Conservation (phyloP, 2,113 vertebrate genomes). For the Platysteira castanea region DNA sequence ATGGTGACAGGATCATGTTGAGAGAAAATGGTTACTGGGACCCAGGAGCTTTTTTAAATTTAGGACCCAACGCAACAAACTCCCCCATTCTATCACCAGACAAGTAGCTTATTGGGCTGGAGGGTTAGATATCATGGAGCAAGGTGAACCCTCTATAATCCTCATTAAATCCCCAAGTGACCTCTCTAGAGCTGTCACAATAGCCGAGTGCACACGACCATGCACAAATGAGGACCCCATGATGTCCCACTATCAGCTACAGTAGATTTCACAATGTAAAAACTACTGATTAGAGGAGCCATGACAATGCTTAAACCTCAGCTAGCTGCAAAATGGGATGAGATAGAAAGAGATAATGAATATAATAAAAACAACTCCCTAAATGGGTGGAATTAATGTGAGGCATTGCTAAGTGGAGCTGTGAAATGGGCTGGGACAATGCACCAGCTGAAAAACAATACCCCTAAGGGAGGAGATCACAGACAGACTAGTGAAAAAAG, state of each 20-base stretch:
- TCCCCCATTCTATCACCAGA: not conserved
- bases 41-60: not conserved
- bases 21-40: not conserved
- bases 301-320: not conserved
- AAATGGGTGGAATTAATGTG: not conserved
- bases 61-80: not conserved
- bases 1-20: not conserved
- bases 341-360: not conserved
- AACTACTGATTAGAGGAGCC: not conserved
- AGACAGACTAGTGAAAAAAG: not conserved
- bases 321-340: not conserved
- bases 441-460: not conserved
- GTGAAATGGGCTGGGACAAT: not conserved
- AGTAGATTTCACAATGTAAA: not conserved
- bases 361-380: not conserved
- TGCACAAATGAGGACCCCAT: not conserved
- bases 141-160: not conserved
- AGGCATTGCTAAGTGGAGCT: not conserved
- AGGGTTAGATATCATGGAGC: not conserved
- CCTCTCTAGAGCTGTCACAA: not conserved
- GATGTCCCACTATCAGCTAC: not conserved
- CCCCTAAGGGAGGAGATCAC: not conserved
- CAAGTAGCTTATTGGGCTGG: not conserved
- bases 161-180: not conserved
- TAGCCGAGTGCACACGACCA: rapidly evolving